phyloP scores from a whole-genome alignment of 2,797 vertebrate species.

The Tolypeutes matacus region DNA sequence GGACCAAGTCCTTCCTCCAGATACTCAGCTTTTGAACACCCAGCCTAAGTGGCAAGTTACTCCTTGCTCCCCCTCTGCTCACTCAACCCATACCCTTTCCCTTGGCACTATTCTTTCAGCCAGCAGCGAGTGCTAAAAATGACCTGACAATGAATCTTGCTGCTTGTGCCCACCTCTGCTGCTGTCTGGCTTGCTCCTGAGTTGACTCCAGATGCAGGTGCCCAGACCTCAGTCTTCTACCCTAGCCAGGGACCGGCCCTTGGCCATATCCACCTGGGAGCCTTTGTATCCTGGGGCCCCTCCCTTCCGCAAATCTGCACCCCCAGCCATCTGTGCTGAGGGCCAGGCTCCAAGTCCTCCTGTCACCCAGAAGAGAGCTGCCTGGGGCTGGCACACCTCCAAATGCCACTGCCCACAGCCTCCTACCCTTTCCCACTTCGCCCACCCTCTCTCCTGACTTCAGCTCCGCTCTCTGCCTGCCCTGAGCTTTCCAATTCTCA shows the following conservation, averaged over 20 bases:
- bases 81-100: background rate
- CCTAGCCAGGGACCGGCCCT: background rate
- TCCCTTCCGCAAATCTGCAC: background rate
- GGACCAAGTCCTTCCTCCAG: background rate
- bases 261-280: background rate
- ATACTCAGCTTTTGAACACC: background rate
- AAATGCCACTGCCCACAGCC: too few relatives aligned
- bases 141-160: background rate
- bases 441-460: background rate
- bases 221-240: background rate
- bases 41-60: background rate
- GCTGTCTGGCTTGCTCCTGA: background rate
- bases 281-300: background rate
- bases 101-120: background rate
- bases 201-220: background rate
- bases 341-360: background rate
- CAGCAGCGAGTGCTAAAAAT: background rate
- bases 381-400: background rate
- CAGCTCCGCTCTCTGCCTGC: background rate
- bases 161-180: background rate
- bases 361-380: background rate
- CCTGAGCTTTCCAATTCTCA: background rate
- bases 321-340: background rate
- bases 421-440: too few relatives aligned
- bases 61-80: background rate